Percentiles rank a stretch among this genome's conserved stretches.
Evolutionary conservation across 2,113 vertebrate genomes (phyloP).

Genomic region (Phylloscopus trochilus): DNA sequence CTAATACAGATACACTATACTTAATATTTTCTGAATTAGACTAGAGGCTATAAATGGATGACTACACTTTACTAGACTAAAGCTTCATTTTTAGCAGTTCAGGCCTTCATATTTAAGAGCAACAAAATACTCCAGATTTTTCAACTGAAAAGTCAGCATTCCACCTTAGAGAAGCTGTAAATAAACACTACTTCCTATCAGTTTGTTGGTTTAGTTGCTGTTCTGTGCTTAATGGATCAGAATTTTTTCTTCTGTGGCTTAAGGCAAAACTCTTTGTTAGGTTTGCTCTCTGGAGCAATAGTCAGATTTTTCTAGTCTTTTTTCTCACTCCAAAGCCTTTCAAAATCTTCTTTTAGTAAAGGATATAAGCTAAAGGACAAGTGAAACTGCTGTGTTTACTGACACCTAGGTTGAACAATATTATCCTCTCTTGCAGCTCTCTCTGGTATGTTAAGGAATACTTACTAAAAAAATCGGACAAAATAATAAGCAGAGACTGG

Average conservation of each 20-base stretch:
- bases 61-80: background rate
- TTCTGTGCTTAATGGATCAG: background rate
- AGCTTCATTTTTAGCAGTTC: background rate
- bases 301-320: background rate
- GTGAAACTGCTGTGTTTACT: background rate
- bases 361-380: background rate
- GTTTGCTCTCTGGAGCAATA: background rate
- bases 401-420: background rate
- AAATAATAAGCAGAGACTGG: background rate
- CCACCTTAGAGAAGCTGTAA: background rate
- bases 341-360: background rate
- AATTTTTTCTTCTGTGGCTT: background rate
- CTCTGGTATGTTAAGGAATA: background rate
- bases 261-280: background rate
- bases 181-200: background rate
- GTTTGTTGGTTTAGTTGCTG: constrained; percentile 6
- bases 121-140: background rate
- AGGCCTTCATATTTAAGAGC: background rate
- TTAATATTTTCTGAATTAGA: background rate
- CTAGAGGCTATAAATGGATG: background rate
- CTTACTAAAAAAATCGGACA: background rate
- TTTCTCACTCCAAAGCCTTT: background rate
- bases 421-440: background rate
- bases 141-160: background rate
- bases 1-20: background rate